A percentile compares a stretch with the other conserved stretches of the same genome.
These are phyloP conservation scores for Drosophila tripunctata DNA, from an alignment of 2,888 invertebrate species.

Conservation along the genomic window DNA sequence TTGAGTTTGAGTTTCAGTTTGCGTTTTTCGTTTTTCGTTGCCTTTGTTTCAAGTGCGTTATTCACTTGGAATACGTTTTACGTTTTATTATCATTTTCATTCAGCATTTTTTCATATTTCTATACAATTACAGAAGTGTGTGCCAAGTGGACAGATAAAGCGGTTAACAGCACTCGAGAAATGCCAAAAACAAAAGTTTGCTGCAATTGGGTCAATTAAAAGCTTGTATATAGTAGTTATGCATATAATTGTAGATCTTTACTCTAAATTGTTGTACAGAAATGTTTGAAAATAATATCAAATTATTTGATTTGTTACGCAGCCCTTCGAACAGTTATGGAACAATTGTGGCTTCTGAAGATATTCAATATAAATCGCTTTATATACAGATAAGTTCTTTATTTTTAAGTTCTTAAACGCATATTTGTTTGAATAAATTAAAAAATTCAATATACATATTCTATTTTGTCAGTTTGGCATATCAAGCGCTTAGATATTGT, in stretches of 20 bases:
- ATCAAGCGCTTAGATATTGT: too few species aligned
- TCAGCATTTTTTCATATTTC: slow-evolving; percentile 1
- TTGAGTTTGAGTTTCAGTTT: slow-evolving; percentile 64
- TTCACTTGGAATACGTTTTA: slow-evolving; percentile 45
- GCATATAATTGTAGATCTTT: slow-evolving; percentile 6
- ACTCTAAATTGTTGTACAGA: slow-evolving; percentile 11
- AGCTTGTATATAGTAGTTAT: slow-evolving; percentile 24
- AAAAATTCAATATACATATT: background rate
- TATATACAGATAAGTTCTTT: background rate
- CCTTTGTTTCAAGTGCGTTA: slow-evolving; percentile 54
- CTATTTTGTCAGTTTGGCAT: too few species aligned
- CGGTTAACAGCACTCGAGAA: slow-evolving; percentile 14
- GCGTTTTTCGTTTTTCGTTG: slow-evolving; percentile 61
- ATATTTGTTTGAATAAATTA: background rate
- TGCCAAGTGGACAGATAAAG: slow-evolving; percentile 49
- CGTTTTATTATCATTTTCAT: slow-evolving; percentile 1
- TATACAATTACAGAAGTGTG: slow-evolving; percentile 45
- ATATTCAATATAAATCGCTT: too few species aligned
- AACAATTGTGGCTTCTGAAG: too few species aligned
- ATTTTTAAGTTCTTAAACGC: background rate
- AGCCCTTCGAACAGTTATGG: too few species aligned
- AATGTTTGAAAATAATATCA: background rate
- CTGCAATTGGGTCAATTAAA: slow-evolving; percentile 45
- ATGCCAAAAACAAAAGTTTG: slow-evolving; percentile 1
- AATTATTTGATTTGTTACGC: too few species aligned